Evolutionary conservation across 2,797 vertebrate genomes (phyloP).

Genomic region (Semotilus atromaculatus): DNA sequence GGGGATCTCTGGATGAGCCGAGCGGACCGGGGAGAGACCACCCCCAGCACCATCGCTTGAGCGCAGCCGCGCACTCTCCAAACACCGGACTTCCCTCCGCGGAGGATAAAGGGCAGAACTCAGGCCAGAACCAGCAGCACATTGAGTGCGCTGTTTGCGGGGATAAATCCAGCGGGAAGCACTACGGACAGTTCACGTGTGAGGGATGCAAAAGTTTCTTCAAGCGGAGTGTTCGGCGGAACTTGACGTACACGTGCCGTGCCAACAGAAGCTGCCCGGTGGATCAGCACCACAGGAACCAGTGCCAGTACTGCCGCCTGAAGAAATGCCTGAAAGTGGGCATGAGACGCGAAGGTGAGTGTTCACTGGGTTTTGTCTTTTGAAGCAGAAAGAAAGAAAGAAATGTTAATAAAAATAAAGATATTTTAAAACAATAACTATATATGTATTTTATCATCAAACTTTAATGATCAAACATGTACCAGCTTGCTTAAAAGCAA

Average conservation of each 20-base stretch:
- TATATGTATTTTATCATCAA: neutral
- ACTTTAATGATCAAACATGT: neutral
- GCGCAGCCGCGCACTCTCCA: slow-evolving; percentile 61
- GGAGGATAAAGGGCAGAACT: slow-evolving; percentile 76
- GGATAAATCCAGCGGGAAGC: slow-evolving; percentile 96
- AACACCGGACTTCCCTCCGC: slow-evolving; percentile 61
- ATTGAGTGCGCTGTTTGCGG: slow-evolving; percentile 96
- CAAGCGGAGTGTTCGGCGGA: slow-evolving; percentile 93
- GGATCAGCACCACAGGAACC: slow-evolving; percentile 98
- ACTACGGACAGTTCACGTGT: slow-evolving; percentile 97
- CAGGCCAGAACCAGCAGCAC: slow-evolving; percentile 80
- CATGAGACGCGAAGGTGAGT: slow-evolving; percentile 96
- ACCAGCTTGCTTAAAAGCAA: neutral
- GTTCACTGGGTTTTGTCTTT: neutral
- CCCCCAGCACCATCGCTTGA: slow-evolving; percentile 68
- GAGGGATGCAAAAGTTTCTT: slow-evolving; percentile 99
- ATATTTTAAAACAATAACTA: neutral
- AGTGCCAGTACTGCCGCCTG: slow-evolving; percentile 98
- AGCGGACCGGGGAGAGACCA: slow-evolving; percentile 75
- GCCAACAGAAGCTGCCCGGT: slow-evolving; percentile 97
- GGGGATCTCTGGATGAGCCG: slow-evolving; percentile 80
- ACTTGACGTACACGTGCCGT: slow-evolving; percentile 95
- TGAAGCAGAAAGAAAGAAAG: neutral
- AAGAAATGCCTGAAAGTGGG: slow-evolving; percentile 99
- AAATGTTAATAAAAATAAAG: neutral